A percentile compares a stretch with the other conserved stretches of the same genome.
phyloP scores from a whole-genome alignment of 2,888 invertebrate species.

The Malacosoma neustria region DNA sequence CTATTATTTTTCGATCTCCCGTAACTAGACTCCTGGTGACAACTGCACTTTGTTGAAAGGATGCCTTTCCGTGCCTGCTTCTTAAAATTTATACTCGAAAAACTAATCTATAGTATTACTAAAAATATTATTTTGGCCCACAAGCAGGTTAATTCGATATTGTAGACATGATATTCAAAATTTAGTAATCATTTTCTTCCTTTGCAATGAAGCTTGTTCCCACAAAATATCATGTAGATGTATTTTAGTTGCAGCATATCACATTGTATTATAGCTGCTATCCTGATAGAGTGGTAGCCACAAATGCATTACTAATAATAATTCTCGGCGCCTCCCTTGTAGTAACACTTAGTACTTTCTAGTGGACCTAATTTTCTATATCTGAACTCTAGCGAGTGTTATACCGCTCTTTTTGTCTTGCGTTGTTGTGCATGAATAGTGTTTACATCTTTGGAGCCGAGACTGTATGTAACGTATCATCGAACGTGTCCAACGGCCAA shows the following conservation, averaged over 20 bases:
- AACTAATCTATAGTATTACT: no score
- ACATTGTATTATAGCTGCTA: not conserved
- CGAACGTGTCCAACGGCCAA: not conserved
- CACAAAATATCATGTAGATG: not conserved
- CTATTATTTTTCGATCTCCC: no score
- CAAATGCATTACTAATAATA: not conserved
- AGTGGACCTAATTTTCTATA: not conserved
- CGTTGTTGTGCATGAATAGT: not conserved
- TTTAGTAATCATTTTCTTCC: not conserved
- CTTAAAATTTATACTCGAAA: not conserved
- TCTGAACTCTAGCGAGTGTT: no score
- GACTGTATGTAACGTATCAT: not conserved
- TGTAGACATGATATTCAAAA: not conserved
- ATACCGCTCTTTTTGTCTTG: not conserved
- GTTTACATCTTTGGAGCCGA: not conserved
- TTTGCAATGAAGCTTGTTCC: no score
- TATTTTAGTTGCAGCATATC: not conserved
- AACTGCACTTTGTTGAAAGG: not conserved
- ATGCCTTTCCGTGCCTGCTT: not conserved
- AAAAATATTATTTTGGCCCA: no score
- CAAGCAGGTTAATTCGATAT: no score
- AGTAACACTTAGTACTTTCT: not conserved
- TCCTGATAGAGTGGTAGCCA: not conserved
- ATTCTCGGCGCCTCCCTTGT: not conserved
- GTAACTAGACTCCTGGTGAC: not conserved